Conservation (phyloP, 2,797 vertebrate species). For the Micrastur ruficollis region DNA sequence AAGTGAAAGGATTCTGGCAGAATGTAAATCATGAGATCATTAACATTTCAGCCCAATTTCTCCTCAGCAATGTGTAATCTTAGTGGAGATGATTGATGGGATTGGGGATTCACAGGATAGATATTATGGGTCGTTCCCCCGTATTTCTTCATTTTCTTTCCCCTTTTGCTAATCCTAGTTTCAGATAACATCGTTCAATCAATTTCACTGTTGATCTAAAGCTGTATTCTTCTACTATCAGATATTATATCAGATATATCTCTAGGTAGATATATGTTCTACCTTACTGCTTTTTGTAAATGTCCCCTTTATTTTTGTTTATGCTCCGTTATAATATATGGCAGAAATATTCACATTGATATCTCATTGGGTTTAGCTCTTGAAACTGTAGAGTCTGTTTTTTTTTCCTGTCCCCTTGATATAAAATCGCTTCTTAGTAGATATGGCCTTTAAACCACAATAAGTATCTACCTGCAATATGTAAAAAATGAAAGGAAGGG, state of each 20-base stretch:
- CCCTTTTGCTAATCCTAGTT: conserved; percentile 18
- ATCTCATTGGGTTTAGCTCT: background rate
- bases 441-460: background rate
- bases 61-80: conserved; percentile 3
- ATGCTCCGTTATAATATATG: background rate
- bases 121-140: background rate
- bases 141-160: conserved; percentile 47
- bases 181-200: conserved; percentile 21
- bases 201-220: conserved; percentile 14
- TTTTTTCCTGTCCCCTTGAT: background rate
- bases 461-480: accelerated
- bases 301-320: background rate
- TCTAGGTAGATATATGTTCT: background rate
- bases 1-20: conserved; percentile 4
- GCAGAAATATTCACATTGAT: background rate
- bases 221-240: background rate
- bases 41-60: conserved; percentile 55
- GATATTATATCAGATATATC: background rate
- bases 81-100: conserved; percentile 31
- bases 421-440: background rate
- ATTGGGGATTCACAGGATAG: background rate
- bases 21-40: conserved; percentile 53
- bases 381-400: background rate
- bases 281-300: background rate
- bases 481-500: background rate